Conservation (phyloP, 2,797 vertebrate genomes). For the Phoxinus dragarum region DNA sequence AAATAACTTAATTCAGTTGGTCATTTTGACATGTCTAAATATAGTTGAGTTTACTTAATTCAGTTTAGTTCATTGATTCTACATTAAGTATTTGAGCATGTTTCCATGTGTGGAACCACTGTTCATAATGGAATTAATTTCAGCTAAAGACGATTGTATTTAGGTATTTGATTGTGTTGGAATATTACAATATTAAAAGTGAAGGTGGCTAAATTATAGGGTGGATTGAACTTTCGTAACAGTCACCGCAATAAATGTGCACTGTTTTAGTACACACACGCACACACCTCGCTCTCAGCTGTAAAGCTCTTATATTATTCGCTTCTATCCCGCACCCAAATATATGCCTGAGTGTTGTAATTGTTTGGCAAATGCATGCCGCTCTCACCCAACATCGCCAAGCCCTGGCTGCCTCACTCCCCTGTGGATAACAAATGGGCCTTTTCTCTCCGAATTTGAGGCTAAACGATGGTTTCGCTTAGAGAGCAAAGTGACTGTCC, state of each 20-base stretch:
- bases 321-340: conserved; percentile 60
- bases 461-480: conserved; percentile 88
- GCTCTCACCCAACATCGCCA: conserved; percentile 76
- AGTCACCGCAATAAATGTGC: neutral
- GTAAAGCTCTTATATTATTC: conserved; percentile 28
- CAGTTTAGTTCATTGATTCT: neutral
- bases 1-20: neutral
- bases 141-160: neutral
- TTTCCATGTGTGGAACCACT: neutral
- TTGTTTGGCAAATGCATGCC: conserved; percentile 81
- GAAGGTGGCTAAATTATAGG: neutral
- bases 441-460: conserved; percentile 84
- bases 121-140: neutral
- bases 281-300: conserved; percentile 13
- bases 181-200: neutral
- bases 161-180: neutral
- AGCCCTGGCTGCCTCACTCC: conserved; percentile 72
- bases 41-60: neutral
- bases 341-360: conserved; percentile 75
- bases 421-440: conserved; percentile 83
- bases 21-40: neutral
- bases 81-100: neutral
- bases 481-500: conserved; percentile 87
- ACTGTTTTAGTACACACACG: neutral
- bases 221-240: neutral